phyloP scores from a whole-genome alignment of 2,113 vertebrate species.

The Mastomys coucha region DNA sequence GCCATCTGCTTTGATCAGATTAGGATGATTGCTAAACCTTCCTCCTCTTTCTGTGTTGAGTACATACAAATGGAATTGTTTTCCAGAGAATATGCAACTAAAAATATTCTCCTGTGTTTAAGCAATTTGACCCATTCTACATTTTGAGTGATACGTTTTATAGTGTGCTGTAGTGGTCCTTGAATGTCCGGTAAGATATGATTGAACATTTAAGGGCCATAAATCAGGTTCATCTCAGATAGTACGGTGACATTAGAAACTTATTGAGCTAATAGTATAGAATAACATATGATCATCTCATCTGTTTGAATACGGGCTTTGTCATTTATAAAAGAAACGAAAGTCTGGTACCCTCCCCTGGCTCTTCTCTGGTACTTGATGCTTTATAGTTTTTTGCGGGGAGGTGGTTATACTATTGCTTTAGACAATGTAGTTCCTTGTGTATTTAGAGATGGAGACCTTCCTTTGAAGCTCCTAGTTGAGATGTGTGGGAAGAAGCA shows the following conservation, averaged over 20 bases:
- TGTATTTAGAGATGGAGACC: not conserved
- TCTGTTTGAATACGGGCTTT: not conserved
- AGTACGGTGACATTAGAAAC: not conserved
- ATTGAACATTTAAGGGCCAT: not conserved
- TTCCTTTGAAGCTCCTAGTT: constrained; percentile 41
- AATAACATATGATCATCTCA: not conserved
- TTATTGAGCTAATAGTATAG: not conserved
- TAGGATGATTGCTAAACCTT: constrained; percentile 40
- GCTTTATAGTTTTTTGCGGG: not conserved
- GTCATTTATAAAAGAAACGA: not conserved
- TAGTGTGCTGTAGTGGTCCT: not conserved
- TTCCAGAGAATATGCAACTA: not conserved
- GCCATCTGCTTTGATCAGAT: constrained; percentile 64
- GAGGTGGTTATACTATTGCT: not conserved
- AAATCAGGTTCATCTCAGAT: not conserved
- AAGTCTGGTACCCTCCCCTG: not conserved
- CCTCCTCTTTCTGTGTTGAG: not conserved
- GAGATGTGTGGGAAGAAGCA: not conserved
- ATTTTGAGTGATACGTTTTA: constrained; percentile 33
- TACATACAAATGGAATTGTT: not conserved
- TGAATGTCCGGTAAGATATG: not conserved
- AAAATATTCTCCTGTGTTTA: not conserved
- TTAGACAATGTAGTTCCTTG: not conserved
- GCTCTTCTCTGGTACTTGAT: not conserved
- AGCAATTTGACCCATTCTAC: not conserved